These are phyloP conservation scores for Gadus macrocephalus DNA, from an alignment of 2,113 vertebrate species.

Conservation along the genomic window DNA sequence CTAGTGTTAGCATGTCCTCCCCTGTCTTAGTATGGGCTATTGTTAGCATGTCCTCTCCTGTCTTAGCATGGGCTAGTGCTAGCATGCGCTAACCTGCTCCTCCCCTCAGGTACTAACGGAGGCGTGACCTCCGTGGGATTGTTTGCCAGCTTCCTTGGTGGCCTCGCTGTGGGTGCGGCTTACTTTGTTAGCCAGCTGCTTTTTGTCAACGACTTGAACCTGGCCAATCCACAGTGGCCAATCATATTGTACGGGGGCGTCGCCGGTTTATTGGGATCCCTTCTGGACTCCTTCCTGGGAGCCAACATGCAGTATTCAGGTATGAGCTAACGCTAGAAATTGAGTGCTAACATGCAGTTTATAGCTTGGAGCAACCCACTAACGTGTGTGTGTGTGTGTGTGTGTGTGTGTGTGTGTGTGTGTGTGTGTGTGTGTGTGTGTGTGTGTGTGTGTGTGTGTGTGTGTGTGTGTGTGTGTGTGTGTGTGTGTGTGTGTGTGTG, in stretches of 20 bases:
- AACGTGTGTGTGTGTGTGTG: not conserved
- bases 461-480: not conserved
- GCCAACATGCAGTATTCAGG: constrained; percentile 95
- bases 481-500: constrained; percentile 5
- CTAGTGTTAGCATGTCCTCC: no score
- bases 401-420: no score
- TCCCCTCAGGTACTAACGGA: constrained; percentile 86
- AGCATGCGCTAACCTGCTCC: not conserved
- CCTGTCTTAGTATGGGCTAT: no score
- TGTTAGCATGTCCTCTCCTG: no score
- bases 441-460: no score
- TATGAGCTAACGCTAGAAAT: constrained; percentile 38
- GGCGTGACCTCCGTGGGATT: constrained; percentile 85
- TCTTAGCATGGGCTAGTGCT: no score
- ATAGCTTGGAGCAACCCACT: no score
- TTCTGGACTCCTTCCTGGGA: constrained; percentile 91
- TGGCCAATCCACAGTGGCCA: constrained; percentile 90
- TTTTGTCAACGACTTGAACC: constrained; percentile 80
- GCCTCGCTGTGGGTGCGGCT: constrained; percentile 77
- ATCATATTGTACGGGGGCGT: constrained; percentile 79
- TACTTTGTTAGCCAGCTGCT: constrained; percentile 84
- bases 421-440: no score
- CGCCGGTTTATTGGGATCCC: constrained; percentile 88
- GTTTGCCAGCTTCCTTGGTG: constrained; percentile 84
- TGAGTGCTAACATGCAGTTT: not conserved